Conservation (phyloP, 2,888 invertebrate genomes). For the Branchipolynoe longqiensis region DNA sequence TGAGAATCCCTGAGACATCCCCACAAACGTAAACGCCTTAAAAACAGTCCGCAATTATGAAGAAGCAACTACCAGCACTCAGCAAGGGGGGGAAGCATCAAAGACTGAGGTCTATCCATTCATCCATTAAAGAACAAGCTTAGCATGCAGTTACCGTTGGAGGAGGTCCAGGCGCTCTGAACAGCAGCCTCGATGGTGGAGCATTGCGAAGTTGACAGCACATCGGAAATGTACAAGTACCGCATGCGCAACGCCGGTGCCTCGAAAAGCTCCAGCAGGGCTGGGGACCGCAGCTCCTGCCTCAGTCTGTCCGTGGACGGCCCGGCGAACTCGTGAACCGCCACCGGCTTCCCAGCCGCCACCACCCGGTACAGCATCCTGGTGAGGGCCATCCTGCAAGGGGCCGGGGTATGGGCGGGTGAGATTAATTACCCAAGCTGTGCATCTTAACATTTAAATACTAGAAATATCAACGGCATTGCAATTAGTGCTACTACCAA, state of each 20-base stretch:
- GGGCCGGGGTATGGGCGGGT: too few relatives aligned
- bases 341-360: not conserved
- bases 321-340: conserved; percentile 2
- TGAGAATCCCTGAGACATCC: too few relatives aligned
- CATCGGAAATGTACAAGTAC: not conserved
- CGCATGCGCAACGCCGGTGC: not conserved
- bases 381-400: conserved; percentile 1
- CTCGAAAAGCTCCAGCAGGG: not conserved
- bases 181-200: conserved; percentile 18
- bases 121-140: not conserved
- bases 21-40: too few relatives aligned
- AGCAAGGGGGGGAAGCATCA: too few relatives aligned
- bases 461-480: too few relatives aligned
- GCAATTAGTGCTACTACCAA: too few relatives aligned
- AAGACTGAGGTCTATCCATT: too few relatives aligned
- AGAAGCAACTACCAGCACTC: too few relatives aligned
- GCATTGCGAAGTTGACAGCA: not conserved
- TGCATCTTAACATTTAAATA: too few relatives aligned
- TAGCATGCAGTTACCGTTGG: conserved; percentile 13
- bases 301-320: not conserved
- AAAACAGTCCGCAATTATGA: too few relatives aligned
- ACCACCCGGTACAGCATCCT: conserved; percentile 15
- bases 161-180: conserved; percentile 9
- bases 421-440: too few relatives aligned
- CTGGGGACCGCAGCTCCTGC: conserved; percentile 1